Conservation (phyloP, 1,140 invertebrate species). For the Saccostrea echinata region DNA sequence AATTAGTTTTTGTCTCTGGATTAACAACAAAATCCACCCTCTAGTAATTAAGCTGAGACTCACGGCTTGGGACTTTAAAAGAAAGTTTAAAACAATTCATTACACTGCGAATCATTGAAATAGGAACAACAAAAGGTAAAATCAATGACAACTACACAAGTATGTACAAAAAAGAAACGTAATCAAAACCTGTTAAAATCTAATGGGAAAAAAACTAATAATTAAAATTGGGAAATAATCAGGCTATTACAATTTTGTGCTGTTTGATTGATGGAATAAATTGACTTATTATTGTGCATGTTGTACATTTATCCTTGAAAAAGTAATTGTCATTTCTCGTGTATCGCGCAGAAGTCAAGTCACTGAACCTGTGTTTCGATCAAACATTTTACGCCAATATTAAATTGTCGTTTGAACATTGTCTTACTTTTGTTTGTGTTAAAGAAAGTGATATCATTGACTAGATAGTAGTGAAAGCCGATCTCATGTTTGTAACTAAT, state of each 20-base stretch:
- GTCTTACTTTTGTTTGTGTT: not conserved
- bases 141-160: too few species aligned
- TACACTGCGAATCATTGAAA: too few species aligned
- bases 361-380: not conserved
- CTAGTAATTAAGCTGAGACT: not conserved
- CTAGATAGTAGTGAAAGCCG: not conserved
- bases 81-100: too few species aligned
- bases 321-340: not conserved
- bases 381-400: not conserved
- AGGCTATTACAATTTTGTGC: too few species aligned
- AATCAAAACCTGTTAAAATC: too few species aligned
- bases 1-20: not conserved
- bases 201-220: too few species aligned
- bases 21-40: not conserved
- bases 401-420: not conserved
- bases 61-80: not conserved
- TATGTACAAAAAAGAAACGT: too few species aligned
- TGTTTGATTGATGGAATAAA: too few species aligned
- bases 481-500: not conserved
- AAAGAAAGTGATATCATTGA: not conserved
- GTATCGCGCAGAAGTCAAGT: not conserved
- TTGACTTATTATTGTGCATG: not conserved
- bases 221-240: too few species aligned
- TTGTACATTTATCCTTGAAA: constrained; percentile 15
- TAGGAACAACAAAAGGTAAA: too few species aligned